phyloP scores from a whole-genome alignment of 2,113 vertebrate genomes.

The Tachuris rubrigastra region DNA sequence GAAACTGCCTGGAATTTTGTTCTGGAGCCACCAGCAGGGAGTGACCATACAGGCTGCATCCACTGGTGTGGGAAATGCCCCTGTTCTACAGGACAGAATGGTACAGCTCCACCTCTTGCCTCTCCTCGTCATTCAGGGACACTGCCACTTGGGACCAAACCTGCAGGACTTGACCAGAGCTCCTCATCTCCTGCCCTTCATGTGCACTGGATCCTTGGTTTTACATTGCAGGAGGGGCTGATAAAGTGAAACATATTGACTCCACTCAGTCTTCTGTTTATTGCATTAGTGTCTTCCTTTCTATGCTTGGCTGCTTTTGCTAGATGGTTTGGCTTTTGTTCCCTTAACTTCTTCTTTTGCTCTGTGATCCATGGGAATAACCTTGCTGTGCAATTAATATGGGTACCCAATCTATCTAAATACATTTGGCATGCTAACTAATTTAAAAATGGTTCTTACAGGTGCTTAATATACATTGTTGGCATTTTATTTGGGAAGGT shows the following conservation, averaged over 20 bases:
- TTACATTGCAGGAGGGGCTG: not conserved
- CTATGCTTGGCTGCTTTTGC: not conserved
- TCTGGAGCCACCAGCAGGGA: not conserved
- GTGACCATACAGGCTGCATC: not conserved
- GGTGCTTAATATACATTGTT: not conserved
- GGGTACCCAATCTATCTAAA: not conserved
- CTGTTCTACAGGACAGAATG: fast-evolving
- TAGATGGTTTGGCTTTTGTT: not conserved
- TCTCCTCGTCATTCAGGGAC: not conserved
- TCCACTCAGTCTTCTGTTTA: not conserved
- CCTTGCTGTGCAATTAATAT: not conserved
- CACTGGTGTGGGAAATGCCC: fast-evolving
- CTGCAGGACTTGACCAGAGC: not conserved
- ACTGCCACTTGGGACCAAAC: fast-evolving
- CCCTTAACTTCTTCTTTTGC: not conserved
- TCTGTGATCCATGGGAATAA: not conserved
- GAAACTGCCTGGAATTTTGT: not conserved
- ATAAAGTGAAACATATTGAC: not conserved
- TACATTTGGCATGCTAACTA: not conserved
- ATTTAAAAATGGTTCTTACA: not conserved
- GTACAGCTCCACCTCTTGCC: not conserved
- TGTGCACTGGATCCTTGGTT: not conserved
- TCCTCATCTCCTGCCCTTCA: not conserved
- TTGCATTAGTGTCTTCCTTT: not conserved
- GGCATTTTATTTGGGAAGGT: constrained; percentile 11